Evolutionary conservation across 2,888 invertebrate species (phyloP).

Genomic region (Cynaeus angustus): DNA sequence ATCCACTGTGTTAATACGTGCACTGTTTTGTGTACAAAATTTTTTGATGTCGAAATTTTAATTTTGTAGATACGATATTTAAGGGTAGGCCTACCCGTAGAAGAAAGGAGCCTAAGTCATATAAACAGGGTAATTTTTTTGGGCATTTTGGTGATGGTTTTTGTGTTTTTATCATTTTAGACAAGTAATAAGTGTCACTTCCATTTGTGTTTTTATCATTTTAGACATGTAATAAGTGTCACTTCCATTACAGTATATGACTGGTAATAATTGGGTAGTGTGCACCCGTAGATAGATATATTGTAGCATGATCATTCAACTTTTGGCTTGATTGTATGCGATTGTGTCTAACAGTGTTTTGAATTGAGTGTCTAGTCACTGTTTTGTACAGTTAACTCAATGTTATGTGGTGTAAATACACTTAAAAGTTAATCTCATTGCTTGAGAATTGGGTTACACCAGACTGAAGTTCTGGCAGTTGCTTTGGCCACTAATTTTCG

Average conservation of each 20-base stretch:
- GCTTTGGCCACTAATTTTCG: slow-evolving; percentile 50
- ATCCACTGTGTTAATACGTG: slow-evolving; percentile 13
- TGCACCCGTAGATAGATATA: not conserved
- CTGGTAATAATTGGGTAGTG: not conserved
- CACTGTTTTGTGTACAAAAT: slow-evolving; percentile 29
- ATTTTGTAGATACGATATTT: slow-evolving; percentile 74
- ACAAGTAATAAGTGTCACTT: too few relatives aligned
- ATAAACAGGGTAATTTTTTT: slow-evolving; percentile 75
- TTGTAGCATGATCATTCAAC: slow-evolving; percentile 19
- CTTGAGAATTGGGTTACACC: not conserved
- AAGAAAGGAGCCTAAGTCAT: slow-evolving; percentile 72
- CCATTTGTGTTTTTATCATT: slow-evolving; percentile 30
- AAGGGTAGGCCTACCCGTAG: slow-evolving; percentile 73
- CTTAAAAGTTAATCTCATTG: slow-evolving; percentile 5
- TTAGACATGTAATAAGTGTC: not conserved
- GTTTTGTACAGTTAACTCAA: slow-evolving; percentile 2
- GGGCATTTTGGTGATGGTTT: slow-evolving; percentile 50
- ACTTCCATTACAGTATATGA: slow-evolving; percentile 1
- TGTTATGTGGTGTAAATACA: slow-evolving; percentile 3
- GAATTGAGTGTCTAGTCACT: not conserved
- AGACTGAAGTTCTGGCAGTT: not conserved
- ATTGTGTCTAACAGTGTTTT: slow-evolving; percentile 23
- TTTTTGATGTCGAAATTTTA: slow-evolving; percentile 51
- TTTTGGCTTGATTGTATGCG: slow-evolving; percentile 28
- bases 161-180: slow-evolving; percentile 21